Percentiles rank a stretch among this genome's conserved stretches.
Conservation (phyloP, 30 jellyfish, hydroid and myxozoan species). For the Sanderia malayensis region DNA sequence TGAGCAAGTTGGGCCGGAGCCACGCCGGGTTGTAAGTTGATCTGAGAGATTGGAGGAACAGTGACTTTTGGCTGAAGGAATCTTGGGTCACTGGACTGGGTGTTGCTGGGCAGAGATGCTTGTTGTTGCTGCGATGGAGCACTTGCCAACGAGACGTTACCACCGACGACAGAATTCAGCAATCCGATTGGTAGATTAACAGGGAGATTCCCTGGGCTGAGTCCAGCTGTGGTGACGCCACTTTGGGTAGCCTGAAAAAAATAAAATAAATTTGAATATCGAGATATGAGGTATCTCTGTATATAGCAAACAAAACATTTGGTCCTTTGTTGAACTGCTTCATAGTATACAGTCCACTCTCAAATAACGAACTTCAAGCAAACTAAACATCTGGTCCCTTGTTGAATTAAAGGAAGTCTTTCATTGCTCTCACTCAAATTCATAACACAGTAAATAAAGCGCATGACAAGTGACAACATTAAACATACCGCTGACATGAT, state of each 20-base stretch:
- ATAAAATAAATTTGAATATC: neutral
- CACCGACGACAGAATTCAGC: constrained; percentile 43
- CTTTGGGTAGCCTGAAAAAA: constrained; percentile 34
- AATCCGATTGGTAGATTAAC: constrained; percentile 55
- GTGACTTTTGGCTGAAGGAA: neutral
- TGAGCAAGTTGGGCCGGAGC: constrained; percentile 54
- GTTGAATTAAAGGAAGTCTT: too few species aligned
- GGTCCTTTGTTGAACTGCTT: too few species aligned
- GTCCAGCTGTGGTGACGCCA: constrained; percentile 7
- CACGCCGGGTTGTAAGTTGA: constrained; percentile 6
- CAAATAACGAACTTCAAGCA: too few species aligned
- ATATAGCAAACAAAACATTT: too few species aligned
- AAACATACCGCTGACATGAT: constrained; percentile 40
- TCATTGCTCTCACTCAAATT: too few species aligned
- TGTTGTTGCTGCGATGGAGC: too few species aligned
- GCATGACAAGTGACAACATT: neutral
- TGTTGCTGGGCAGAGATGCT: constrained; percentile 49
- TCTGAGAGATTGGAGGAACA: neutral
- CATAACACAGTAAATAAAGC: too few species aligned
- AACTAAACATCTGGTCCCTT: too few species aligned
- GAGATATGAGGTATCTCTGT: too few species aligned
- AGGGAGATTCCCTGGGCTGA: constrained; percentile 38
- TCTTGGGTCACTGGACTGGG: constrained; percentile 28
- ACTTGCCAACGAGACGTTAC: constrained; percentile 32
- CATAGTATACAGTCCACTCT: too few species aligned